Evolutionary conservation across 2,797 vertebrate species (phyloP).

Genomic region (Chaunax sp.): DNA sequence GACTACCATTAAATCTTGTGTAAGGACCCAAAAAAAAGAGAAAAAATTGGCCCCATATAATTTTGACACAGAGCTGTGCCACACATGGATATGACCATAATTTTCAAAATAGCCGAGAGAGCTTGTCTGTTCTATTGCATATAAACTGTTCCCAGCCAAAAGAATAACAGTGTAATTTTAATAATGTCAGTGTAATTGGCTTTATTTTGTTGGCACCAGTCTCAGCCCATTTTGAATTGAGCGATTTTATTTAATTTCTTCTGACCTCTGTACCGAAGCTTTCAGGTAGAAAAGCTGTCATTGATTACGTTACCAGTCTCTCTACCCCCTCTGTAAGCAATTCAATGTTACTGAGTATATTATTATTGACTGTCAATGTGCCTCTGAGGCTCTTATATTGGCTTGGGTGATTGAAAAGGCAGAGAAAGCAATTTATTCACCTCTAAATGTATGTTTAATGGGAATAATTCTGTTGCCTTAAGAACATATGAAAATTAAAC

Average conservation of each 20-base stretch:
- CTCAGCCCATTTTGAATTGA: slow-evolving; percentile 35
- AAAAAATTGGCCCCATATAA: slow-evolving; percentile 29
- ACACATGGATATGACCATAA: slow-evolving; percentile 38
- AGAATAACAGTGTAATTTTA: slow-evolving; percentile 45
- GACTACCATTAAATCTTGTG: slow-evolving; percentile 69
- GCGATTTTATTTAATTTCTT: slow-evolving; percentile 60
- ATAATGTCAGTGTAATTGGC: slow-evolving; percentile 30
- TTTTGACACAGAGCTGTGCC: slow-evolving; percentile 42
- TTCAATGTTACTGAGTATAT: slow-evolving; percentile 77
- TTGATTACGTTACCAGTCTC: slow-evolving; percentile 73
- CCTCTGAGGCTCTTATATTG: slow-evolving; percentile 70
- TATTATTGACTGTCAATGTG: slow-evolving; percentile 84
- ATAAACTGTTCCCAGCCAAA: slow-evolving; percentile 24
- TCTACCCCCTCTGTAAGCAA: slow-evolving; percentile 56
- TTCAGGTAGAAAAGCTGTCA: slow-evolving; percentile 64
- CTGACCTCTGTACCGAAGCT: slow-evolving; percentile 50
- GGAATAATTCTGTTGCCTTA: slow-evolving; percentile 71
- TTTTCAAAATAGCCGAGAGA: slow-evolving; percentile 32
- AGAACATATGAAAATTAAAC: slow-evolving; percentile 71
- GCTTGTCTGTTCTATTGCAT: slow-evolving; percentile 29
- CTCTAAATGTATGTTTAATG: slow-evolving; percentile 79
- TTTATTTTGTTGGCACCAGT: slow-evolving; percentile 25
- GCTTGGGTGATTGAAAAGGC: slow-evolving; percentile 77
- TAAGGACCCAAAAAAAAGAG: slow-evolving; percentile 38
- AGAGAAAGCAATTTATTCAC: slow-evolving; percentile 78